Percentiles rank a stretch among this genome's conserved stretches.
Conservation (phyloP, 1,140 invertebrate species). For the Sesamia nonagrioides region DNA sequence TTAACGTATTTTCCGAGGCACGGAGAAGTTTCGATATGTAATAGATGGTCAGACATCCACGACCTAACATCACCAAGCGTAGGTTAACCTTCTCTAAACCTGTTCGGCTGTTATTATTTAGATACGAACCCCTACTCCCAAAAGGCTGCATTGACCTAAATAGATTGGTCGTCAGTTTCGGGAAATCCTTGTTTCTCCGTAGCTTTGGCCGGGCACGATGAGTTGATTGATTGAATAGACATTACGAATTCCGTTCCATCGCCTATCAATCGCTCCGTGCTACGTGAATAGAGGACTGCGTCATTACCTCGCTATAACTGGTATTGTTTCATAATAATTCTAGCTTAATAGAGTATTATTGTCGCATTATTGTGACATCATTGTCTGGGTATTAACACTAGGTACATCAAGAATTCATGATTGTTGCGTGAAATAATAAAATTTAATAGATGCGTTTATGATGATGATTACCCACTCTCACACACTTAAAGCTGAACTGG, state of each 20-base stretch:
- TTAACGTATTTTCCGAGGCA: too few relatives aligned
- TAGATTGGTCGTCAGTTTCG: background rate
- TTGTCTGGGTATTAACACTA: too few relatives aligned
- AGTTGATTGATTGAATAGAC: slow-evolving; percentile 37
- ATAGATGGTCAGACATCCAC: too few relatives aligned
- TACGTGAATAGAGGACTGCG: slow-evolving; percentile 7
- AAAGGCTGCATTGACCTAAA: background rate
- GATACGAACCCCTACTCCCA: background rate
- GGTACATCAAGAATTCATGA: too few relatives aligned
- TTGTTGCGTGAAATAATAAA: too few relatives aligned
- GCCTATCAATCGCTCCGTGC: slow-evolving; percentile 19
- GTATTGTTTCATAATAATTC: slow-evolving; percentile 15
- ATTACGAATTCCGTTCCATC: slow-evolving; percentile 25
- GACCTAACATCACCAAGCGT: too few relatives aligned
- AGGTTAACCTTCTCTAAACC: too few relatives aligned
- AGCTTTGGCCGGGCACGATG: background rate
- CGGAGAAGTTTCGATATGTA: too few relatives aligned
- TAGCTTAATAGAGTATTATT: background rate
- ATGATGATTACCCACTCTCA: too few relatives aligned
- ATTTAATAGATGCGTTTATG: too few relatives aligned
- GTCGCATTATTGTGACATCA: background rate
- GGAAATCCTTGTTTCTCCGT: background rate
- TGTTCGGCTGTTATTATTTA: too few relatives aligned
- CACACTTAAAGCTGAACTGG: too few relatives aligned
- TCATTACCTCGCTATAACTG: background rate